phyloP scores from a whole-genome alignment of 2,888 invertebrate genomes.

The Psylliodes chrysocephalus region DNA sequence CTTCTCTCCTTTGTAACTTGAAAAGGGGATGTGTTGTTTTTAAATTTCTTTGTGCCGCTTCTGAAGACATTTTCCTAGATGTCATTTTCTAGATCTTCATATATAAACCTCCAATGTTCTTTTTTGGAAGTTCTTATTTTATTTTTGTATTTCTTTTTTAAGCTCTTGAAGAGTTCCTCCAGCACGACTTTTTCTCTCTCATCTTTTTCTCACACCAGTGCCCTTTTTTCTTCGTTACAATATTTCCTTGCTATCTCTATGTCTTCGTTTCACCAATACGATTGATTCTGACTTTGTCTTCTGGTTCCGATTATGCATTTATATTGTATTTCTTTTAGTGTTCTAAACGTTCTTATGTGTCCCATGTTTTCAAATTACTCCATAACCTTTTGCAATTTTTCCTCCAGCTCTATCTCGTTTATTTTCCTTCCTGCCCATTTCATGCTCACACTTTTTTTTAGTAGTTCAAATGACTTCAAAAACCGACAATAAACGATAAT shows the following conservation, averaged over 20 bases:
- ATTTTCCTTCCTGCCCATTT: neutral
- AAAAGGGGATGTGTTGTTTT: too few relatives aligned
- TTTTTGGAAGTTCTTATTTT: constrained; percentile 4
- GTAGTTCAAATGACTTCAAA: too few relatives aligned
- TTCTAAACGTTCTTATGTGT: too few relatives aligned
- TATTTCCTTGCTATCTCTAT: neutral
- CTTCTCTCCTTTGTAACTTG: too few relatives aligned
- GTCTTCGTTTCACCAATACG: constrained; percentile 24
- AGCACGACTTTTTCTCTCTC: neutral
- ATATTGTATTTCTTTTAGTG: too few relatives aligned
- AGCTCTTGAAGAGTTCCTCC: neutral
- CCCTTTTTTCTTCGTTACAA: neutral
- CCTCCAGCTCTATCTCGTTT: neutral
- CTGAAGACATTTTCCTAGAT: constrained; percentile 36
- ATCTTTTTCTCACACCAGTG: too few relatives aligned
- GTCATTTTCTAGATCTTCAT: constrained; percentile 32
- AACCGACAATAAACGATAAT: too few relatives aligned
- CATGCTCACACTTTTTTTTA: neutral
- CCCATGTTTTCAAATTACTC: too few relatives aligned
- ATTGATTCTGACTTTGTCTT: neutral
- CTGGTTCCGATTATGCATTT: neutral
- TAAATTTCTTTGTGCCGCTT: constrained; percentile 23
- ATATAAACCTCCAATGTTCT: constrained; percentile 15
- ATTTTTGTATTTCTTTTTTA: too few relatives aligned
- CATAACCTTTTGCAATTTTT: too few relatives aligned